These are phyloP conservation scores for Huso huso DNA, from an alignment of 2,797 vertebrate species.

Conservation along the genomic window DNA sequence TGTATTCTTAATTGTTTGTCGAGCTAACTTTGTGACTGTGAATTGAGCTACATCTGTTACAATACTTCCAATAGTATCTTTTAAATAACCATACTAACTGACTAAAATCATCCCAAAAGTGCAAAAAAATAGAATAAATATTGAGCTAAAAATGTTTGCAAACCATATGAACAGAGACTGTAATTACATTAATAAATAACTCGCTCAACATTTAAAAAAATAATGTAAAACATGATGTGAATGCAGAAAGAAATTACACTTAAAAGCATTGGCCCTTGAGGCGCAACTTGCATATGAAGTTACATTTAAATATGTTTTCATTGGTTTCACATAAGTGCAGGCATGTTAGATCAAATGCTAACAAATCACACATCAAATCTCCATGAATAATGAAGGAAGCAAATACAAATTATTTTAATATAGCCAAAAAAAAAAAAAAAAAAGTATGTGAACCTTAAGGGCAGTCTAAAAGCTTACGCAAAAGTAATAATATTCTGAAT, in stretches of 20 bases:
- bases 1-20: too few species aligned
- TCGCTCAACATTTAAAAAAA: not conserved
- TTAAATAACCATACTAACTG: not conserved
- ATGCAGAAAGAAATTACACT: not conserved
- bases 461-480: not conserved
- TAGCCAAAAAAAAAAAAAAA: not conserved
- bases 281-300: not conserved
- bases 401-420: conserved; percentile 5
- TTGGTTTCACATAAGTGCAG: conserved; percentile 1
- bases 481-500: conserved; percentile 43
- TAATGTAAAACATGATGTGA: not conserved
- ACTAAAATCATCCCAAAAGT: not conserved
- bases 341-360: conserved; percentile 5
- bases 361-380: conserved; percentile 5
- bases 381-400: not conserved
- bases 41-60: too few species aligned
- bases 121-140: not conserved
- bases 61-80: not conserved
- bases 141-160: not conserved
- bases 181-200: not conserved
- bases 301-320: not conserved
- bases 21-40: too few species aligned
- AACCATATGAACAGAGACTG: not conserved
- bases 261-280: not conserved
- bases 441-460: not conserved